Evolutionary conservation across 1,140 invertebrate species (phyloP).

Genomic region (Saccostrea glomerata): DNA sequence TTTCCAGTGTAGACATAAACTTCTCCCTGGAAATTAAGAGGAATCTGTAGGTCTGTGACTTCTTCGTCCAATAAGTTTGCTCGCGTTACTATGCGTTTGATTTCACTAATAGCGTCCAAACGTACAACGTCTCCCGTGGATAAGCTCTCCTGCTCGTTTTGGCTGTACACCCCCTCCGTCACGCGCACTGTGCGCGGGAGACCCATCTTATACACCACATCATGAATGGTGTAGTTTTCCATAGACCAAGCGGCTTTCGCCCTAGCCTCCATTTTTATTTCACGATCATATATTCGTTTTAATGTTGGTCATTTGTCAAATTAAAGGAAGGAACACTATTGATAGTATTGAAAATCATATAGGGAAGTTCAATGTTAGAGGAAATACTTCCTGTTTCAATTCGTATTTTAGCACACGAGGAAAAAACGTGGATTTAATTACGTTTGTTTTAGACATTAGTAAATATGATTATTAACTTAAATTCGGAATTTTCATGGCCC

Average conservation of each 20-base stretch:
- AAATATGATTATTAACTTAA: background rate
- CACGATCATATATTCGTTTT: background rate
- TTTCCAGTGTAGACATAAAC: background rate
- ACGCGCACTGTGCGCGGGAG: background rate
- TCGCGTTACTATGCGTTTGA: background rate
- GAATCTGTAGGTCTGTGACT: conserved; percentile 11
- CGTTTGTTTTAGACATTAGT: background rate
- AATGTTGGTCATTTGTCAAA: background rate
- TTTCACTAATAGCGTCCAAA: background rate
- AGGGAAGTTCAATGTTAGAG: background rate
- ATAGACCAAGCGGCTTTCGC: background rate
- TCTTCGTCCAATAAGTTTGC: background rate
- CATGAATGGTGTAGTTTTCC: conserved; percentile 2
- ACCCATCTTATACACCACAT: conserved; percentile 26
- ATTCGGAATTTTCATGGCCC: too few species aligned
- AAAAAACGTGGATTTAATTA: background rate
- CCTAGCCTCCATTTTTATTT: background rate
- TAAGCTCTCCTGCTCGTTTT: conserved; percentile 17
- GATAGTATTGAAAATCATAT: background rate
- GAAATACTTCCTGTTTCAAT: background rate
- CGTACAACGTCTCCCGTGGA: background rate
- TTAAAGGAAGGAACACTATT: background rate
- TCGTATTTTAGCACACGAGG: background rate
- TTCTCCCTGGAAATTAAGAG: background rate
- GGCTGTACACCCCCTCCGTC: background rate